Evolutionary conservation across 2,113 vertebrate genomes (phyloP).

Genomic region (Propithecus coquereli): DNA sequence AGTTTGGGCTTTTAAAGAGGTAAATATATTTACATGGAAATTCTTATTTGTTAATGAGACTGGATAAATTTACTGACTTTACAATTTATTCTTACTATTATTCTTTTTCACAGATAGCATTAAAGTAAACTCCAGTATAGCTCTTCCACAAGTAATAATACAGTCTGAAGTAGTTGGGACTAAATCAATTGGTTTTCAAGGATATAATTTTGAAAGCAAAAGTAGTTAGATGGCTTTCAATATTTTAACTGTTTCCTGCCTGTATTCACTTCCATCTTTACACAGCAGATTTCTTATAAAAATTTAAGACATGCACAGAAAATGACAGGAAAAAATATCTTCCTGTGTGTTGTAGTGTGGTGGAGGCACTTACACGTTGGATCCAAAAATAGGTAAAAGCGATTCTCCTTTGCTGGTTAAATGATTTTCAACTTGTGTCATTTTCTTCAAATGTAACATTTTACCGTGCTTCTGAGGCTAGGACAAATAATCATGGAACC

Average conservation of each 20-base stretch:
- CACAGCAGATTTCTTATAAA: constrained; percentile 66
- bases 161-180: neutral
- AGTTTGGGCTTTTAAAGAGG: neutral
- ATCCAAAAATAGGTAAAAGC: constrained; percentile 47
- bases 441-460: constrained; percentile 62
- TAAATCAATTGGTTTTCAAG: neutral
- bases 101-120: neutral
- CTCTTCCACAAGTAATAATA: neutral
- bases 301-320: constrained; percentile 66
- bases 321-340: constrained; percentile 55
- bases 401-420: constrained; percentile 60
- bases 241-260: constrained; percentile 53
- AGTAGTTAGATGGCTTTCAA: constrained; percentile 52
- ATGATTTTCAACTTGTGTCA: constrained; percentile 61
- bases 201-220: constrained; percentile 44
- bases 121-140: neutral
- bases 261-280: constrained; percentile 42
- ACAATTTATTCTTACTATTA: neutral
- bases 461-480: constrained; percentile 59
- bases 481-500: constrained; percentile 17
- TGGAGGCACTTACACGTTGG: constrained; percentile 55
- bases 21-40: neutral
- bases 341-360: constrained; percentile 20
- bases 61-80: constrained; percentile 3
- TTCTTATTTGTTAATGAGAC: neutral